These are phyloP conservation scores for Ochotona princeps DNA, from an alignment of 2,113 vertebrate genomes.

Conservation along the genomic window DNA sequence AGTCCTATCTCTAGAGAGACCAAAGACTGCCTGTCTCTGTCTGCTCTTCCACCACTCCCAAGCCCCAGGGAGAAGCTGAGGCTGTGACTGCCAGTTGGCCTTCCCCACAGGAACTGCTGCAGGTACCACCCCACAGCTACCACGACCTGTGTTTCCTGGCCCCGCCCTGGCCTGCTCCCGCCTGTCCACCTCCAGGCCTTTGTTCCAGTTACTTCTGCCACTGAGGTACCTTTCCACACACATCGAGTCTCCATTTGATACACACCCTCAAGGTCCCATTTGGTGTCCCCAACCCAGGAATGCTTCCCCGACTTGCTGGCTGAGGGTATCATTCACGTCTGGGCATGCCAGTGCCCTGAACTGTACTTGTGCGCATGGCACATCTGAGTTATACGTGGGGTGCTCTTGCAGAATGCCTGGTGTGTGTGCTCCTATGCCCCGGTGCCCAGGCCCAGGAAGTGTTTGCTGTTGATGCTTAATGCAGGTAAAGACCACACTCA, in stretches of 20 bases:
- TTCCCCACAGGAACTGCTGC: background rate
- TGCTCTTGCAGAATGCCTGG: background rate
- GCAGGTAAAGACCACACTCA: slow-evolving; percentile 52
- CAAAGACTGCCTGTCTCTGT: background rate
- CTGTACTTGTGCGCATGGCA: background rate
- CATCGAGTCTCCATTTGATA: background rate
- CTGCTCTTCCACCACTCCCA: background rate
- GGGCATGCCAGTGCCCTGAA: background rate
- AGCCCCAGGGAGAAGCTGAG: background rate
- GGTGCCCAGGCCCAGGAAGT: background rate
- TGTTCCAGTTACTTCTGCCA: background rate
- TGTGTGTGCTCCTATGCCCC: background rate
- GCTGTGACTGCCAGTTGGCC: background rate
- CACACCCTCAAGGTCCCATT: background rate
- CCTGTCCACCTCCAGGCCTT: background rate
- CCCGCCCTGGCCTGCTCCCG: background rate
- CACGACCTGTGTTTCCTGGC: background rate
- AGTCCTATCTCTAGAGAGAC: background rate
- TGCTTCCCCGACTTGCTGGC: background rate
- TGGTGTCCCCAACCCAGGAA: background rate
- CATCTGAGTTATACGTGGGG: background rate
- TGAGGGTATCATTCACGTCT: background rate
- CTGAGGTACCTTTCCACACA: background rate
- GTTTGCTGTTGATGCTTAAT: fast-evolving
- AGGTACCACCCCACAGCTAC: background rate